phyloP scores from a whole-genome alignment of 2,113 vertebrate genomes.

The Nerophis lumbriciformis region DNA sequence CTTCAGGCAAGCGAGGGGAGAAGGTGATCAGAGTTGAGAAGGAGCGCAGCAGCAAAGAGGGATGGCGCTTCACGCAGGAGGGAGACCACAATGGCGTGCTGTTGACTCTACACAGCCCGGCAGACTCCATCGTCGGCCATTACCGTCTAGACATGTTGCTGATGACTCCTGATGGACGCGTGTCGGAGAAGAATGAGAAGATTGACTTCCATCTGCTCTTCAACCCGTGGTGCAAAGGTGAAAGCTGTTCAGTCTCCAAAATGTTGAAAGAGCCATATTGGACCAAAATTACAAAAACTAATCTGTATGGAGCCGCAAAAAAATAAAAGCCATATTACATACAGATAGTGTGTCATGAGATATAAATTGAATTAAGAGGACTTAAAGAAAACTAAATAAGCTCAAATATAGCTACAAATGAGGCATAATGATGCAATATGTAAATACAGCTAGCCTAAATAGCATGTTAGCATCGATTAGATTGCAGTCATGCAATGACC shows the following conservation, averaged over 20 bases:
- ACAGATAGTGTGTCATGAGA: too few species aligned
- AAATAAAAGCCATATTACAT: too few species aligned
- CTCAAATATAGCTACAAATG: too few species aligned
- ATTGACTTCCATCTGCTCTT: conserved; percentile 82
- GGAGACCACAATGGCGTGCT: conserved; percentile 53
- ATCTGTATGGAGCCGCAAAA: too few species aligned
- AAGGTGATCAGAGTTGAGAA: conserved; percentile 65
- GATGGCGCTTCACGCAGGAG: conserved; percentile 71
- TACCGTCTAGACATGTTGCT: conserved; percentile 74
- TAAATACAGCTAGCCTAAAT: too few species aligned
- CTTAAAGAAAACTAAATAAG: too few species aligned
- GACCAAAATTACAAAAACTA: too few species aligned
- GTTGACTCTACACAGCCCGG: conserved; percentile 73
- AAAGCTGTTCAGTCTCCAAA: not conserved
- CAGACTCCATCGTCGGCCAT: conserved; percentile 75
- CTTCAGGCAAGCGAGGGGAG: conserved; percentile 67
- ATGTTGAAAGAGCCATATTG: too few species aligned
- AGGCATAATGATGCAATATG: too few species aligned
- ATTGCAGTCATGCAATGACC: too few species aligned
- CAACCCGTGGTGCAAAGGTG: conserved; percentile 92
- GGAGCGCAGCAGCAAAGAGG: conserved; percentile 6
- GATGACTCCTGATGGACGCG: conserved; percentile 54
- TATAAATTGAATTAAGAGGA: too few species aligned
- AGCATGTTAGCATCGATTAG: too few species aligned
- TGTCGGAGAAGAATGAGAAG: conserved; percentile 53